phyloP scores from a whole-genome alignment of 2,113 vertebrate species.

The Isurus oxyrinchus region DNA sequence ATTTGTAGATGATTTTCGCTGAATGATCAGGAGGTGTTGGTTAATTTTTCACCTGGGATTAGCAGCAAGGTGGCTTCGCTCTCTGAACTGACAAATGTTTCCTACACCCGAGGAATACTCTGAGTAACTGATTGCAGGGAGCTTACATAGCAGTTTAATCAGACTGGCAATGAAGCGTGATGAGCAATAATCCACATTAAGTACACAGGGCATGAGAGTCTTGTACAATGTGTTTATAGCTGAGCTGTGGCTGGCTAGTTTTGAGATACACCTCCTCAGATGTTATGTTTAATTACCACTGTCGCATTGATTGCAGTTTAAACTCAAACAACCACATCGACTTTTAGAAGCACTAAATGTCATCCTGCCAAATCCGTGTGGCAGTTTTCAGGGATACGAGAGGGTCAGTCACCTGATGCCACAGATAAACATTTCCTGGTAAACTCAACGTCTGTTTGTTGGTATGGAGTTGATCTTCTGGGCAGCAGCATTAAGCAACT shows the following conservation, averaged over 20 bases:
- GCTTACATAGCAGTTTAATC: conserved; percentile 25
- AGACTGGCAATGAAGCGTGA: background rate
- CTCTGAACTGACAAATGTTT: background rate
- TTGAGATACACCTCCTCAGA: background rate
- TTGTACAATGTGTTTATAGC: background rate
- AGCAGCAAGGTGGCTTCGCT: background rate
- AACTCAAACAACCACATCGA: conserved; percentile 11
- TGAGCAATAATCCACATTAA: background rate
- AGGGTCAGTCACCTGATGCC: too few species aligned
- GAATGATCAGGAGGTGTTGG: background rate
- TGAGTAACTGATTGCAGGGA: background rate
- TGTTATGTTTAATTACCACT: background rate
- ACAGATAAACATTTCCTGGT: background rate
- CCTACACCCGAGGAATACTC: background rate
- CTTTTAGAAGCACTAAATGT: background rate
- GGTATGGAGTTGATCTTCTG: background rate
- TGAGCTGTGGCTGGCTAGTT: background rate
- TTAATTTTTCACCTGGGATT: conserved; percentile 18
- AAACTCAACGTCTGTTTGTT: background rate
- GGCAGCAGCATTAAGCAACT: background rate
- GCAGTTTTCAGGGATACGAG: background rate
- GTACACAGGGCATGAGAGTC: conserved; percentile 3
- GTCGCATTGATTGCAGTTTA: background rate
- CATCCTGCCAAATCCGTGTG: background rate
- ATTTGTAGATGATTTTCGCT: background rate